These are phyloP conservation scores for Amblyteles armatorius DNA, from an alignment of 2,888 invertebrate genomes.

Conservation along the genomic window DNA sequence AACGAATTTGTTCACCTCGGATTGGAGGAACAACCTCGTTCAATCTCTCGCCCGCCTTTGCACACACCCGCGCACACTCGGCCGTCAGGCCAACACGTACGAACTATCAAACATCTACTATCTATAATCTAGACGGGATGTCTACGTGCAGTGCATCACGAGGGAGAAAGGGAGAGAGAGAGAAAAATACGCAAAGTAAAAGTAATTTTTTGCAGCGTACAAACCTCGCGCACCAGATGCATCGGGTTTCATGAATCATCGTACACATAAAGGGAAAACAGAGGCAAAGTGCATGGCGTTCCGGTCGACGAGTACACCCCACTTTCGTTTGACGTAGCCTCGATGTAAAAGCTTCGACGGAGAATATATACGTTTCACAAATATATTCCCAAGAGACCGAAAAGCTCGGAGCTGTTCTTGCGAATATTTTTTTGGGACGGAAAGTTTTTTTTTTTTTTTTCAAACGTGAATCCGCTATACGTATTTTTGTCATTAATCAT, in stretches of 20 bases:
- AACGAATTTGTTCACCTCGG: constrained; percentile 44
- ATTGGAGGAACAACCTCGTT: constrained; percentile 36
- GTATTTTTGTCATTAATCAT: neutral
- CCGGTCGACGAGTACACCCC: neutral
- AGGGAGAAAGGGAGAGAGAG: constrained; percentile 38
- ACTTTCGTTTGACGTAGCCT: neutral
- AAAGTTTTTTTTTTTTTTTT: too few species aligned
- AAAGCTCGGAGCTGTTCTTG: neutral
- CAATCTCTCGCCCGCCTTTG: constrained; percentile 27
- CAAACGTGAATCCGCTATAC: too few species aligned
- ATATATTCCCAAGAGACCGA: neutral
- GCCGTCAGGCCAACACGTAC: constrained; percentile 35
- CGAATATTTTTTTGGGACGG: neutral
- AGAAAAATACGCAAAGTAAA: constrained; percentile 15
- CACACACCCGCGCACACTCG: constrained; percentile 7
- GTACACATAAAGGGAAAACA: constrained; percentile 25
- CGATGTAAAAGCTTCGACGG: constrained; percentile 15
- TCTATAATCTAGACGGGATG: constrained; percentile 59
- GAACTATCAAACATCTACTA: constrained; percentile 58
- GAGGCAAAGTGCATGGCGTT: neutral
- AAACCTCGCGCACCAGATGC: constrained; percentile 38
- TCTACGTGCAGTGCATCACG: constrained; percentile 46
- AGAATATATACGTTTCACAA: neutral
- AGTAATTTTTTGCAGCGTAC: constrained; percentile 45
- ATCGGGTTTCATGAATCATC: constrained; percentile 50